phyloP scores from a whole-genome alignment of 2,113 vertebrate species.

The Pristiophorus japonicus region DNA sequence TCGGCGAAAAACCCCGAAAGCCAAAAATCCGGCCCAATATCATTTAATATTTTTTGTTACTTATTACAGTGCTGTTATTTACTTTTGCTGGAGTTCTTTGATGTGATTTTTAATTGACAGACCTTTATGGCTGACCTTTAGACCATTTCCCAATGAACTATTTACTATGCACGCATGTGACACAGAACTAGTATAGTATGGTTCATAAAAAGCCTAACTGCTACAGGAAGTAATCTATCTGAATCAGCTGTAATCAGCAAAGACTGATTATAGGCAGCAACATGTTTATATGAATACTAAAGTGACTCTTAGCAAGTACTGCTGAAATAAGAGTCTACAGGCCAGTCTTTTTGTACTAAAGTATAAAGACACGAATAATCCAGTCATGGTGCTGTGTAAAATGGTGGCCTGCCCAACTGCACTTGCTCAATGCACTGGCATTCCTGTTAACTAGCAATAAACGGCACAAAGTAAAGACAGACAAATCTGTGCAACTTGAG shows the following conservation, averaged over 20 bases:
- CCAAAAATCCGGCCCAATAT: too few species aligned
- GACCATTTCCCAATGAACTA: constrained; percentile 20
- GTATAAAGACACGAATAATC: neutral
- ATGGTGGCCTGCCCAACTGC: neutral
- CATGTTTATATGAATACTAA: neutral
- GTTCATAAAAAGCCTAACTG: constrained; percentile 6
- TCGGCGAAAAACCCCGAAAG: too few species aligned
- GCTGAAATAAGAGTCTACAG: neutral
- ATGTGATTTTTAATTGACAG: neutral
- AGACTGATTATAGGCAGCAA: neutral
- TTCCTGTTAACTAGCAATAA: neutral
- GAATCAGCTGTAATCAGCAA: constrained; percentile 4
- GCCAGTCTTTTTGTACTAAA: neutral
- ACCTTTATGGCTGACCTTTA: neutral
- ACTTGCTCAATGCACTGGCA: neutral
- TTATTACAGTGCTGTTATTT: neutral
- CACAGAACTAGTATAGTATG: neutral
- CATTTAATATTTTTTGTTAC: neutral
- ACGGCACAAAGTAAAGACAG: neutral
- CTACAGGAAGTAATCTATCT: neutral
- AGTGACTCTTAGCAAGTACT: neutral
- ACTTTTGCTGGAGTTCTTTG: neutral
- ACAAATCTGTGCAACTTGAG: neutral
- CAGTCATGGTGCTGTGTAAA: neutral
- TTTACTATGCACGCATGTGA: neutral